Percentiles rank a stretch among this genome's conserved stretches.
These are phyloP conservation scores for Mola mola DNA, from an alignment of 2,113 vertebrate genomes.

Conservation along the genomic window DNA sequence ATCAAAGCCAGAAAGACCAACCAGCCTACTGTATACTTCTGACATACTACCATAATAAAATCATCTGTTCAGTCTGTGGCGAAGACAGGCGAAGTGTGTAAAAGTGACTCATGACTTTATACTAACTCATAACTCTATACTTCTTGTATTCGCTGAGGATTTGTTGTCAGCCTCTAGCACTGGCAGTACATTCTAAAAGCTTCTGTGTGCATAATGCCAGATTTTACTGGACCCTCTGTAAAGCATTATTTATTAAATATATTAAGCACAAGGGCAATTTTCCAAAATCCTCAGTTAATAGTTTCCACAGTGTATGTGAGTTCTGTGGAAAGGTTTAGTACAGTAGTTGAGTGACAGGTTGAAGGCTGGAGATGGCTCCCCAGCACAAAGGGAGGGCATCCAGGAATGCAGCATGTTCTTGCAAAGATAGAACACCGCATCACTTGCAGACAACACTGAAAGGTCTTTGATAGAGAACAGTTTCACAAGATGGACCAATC, in stretches of 20 bases:
- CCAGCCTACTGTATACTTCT: no score
- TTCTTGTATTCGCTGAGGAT: constrained; percentile 20
- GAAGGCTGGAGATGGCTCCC: constrained; percentile 9
- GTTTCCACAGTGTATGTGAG: background rate
- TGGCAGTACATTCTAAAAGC: constrained; percentile 4
- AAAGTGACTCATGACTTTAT: constrained; percentile 5
- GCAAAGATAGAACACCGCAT: constrained; percentile 40
- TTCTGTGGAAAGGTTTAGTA: background rate
- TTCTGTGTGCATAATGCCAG: constrained; percentile 14
- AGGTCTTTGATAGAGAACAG: constrained; percentile 41
- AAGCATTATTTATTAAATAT: constrained; percentile 24
- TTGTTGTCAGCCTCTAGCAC: constrained; percentile 25
- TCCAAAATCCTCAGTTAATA: background rate
- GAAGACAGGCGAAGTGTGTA: constrained; percentile 22
- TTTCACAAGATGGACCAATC: constrained; percentile 45
- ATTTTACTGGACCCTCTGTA: background rate
- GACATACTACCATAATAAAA: background rate
- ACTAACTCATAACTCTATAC: no score
- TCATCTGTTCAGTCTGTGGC: constrained; percentile 1
- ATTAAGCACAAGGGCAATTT: background rate
- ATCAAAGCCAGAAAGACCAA: no score
- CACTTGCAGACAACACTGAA: constrained; percentile 28
- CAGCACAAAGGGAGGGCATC: constrained; percentile 16
- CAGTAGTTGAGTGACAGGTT: constrained; percentile 11
- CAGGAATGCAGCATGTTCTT: constrained; percentile 15